Conservation (phyloP, 2,888 invertebrate genomes). For the Acleris holmiana region DNA sequence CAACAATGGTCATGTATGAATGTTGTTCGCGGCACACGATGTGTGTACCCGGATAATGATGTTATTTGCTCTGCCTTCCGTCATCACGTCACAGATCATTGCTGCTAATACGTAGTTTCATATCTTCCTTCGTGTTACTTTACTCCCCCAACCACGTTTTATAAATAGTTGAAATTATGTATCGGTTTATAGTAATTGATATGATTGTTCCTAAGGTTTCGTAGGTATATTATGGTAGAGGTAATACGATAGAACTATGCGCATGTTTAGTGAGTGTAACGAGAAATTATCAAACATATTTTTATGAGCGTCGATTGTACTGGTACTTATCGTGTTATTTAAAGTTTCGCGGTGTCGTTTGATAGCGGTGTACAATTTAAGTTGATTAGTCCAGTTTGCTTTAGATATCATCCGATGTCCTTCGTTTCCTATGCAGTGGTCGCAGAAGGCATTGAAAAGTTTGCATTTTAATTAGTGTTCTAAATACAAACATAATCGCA, state of each 20-base stretch:
- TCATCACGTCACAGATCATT: slow-evolving; percentile 65
- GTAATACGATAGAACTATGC: no score
- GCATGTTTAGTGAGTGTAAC: no score
- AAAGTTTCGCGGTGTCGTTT: background rate
- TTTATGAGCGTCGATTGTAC: no score
- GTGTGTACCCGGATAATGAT: slow-evolving; percentile 72
- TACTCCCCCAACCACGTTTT: slow-evolving; percentile 26
- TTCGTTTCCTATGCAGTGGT: slow-evolving; percentile 14
- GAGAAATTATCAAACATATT: no score
- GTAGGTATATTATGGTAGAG: no score
- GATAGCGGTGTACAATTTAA: background rate
- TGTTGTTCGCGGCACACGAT: slow-evolving; percentile 53
- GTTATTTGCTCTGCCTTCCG: slow-evolving; percentile 76
- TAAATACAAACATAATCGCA: slow-evolving; percentile 5
- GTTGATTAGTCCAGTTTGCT: background rate
- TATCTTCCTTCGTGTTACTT: slow-evolving; percentile 32
- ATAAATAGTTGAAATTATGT: slow-evolving; percentile 12
- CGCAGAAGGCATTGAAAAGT: slow-evolving; percentile 35
- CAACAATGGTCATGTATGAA: slow-evolving; percentile 73
- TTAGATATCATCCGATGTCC: background rate
- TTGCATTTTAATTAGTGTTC: slow-evolving; percentile 18
- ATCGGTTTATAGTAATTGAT: background rate
- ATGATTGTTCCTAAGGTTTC: background rate
- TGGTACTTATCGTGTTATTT: background rate
- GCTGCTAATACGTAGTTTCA: slow-evolving; percentile 46